phyloP scores from a whole-genome alignment of 2,113 vertebrate genomes.

The Emydura subglobosa region DNA sequence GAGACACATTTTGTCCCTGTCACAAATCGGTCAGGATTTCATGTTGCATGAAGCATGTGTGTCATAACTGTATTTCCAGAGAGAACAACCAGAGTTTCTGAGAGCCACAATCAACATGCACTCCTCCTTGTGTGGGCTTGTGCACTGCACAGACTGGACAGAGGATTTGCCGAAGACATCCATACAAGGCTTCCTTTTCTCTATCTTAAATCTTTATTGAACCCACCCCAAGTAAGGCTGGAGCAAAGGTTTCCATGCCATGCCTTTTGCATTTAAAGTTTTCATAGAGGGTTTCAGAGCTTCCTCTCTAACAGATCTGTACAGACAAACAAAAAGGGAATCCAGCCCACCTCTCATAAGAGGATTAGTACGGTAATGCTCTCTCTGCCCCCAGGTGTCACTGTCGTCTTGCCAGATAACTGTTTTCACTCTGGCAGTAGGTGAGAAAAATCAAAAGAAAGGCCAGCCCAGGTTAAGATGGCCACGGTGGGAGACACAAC shows the following conservation, averaged over 20 bases:
- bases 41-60: slow-evolving; percentile 2
- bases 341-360: not conserved
- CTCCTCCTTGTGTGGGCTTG: not conserved
- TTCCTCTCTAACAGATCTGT: not conserved
- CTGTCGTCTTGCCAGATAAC: not conserved
- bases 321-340: not conserved
- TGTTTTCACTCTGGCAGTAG: not conserved
- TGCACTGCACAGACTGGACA: not conserved
- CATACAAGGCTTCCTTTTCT: too few relatives aligned
- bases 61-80: not conserved
- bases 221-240: not conserved
- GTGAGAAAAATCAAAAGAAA: not conserved
- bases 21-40: slow-evolving; percentile 24
- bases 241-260: not conserved
- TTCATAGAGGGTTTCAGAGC: not conserved
- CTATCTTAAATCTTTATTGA: not conserved
- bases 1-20: slow-evolving; percentile 21
- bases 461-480: not conserved
- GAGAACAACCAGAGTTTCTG: not conserved
- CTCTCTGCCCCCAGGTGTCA: not conserved
- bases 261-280: not conserved
- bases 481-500: not conserved
- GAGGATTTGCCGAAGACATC: not conserved
- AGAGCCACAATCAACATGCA: not conserved
- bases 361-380: not conserved